Evolutionary conservation across 2,113 vertebrate genomes (phyloP), one percentile per base, ranked within the genome.

Genomic region (Toxotes jaculatrix): DNA sequence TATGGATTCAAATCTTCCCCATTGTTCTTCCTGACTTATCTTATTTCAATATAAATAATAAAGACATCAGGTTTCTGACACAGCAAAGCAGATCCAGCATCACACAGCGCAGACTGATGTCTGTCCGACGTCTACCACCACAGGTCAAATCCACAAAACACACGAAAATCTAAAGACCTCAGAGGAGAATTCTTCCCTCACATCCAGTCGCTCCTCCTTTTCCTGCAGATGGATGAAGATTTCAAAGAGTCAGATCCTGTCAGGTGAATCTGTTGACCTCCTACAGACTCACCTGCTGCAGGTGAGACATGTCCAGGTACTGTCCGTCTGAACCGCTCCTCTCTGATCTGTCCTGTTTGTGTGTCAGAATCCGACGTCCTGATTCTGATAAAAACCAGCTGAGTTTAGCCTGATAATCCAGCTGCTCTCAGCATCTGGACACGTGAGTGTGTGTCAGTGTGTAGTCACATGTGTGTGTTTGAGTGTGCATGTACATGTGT

Each of bases 331-430:
- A 45, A 1, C 43, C 13, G 43, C 11, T 45, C 43, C 49, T 14
- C 21, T 36, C 67, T 47, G 1, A 16, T 63, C 65, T 8, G 11
- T 0, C 42, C 77, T 11, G 60, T 43, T 23, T 76, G 10, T 56
- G 74, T 51, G 16, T 43, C 56, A 0, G 19, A 36, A 9, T 40
- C 12, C 6, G 21, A 31, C 1, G 23, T 71, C 56, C 79, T 80
- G 79, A 55, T 1, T 83, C 51, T 77, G 74, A 57, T 77, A 17
- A 65, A 36, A 69, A 47, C 11, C 56, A 19, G 72, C 62, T 59
- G 21, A 84, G 77, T 76, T 89, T 80, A 69, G 86, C 5, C 51
- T 36, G 90, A 91, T 93, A 92, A 94, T 89, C 91, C 85, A 87
- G 87, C 83, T 91, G 91, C 57, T 69, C 68, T 85, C 73, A 79